Evolutionary conservation across 2,113 vertebrate genomes (phyloP).

Genomic region (Engystomops pustulosus): DNA sequence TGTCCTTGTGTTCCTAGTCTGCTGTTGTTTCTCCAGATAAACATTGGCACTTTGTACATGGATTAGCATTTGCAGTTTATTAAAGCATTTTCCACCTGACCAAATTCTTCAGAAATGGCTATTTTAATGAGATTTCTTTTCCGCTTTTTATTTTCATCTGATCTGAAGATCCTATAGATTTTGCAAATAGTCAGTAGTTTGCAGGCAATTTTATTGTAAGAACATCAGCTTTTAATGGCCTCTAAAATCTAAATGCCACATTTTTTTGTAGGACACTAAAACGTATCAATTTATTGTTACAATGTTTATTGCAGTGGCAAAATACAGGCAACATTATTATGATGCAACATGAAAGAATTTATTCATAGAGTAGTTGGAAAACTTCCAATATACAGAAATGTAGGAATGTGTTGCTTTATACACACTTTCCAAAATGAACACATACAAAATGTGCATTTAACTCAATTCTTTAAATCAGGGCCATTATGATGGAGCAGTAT

Average conservation of each 20-base stretch:
- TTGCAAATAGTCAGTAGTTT: conserved; percentile 14
- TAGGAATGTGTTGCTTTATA: neutral
- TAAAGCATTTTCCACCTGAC: conserved; percentile 33
- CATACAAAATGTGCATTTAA: conserved; percentile 6
- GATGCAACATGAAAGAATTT: neutral
- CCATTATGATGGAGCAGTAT: conserved; percentile 12
- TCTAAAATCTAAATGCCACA: conserved; percentile 38
- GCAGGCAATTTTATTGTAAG: conserved; percentile 25
- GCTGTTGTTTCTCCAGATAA: conserved; percentile 20
- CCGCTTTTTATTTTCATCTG: conserved; percentile 21
- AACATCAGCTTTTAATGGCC: conserved; percentile 33
- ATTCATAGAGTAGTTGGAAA: neutral
- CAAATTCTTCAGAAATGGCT: conserved; percentile 21
- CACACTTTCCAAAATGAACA: neutral
- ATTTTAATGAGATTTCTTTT: conserved; percentile 38
- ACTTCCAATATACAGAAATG: neutral
- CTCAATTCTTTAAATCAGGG: neutral
- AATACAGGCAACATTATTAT: conserved; percentile 8
- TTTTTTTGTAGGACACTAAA: conserved; percentile 23
- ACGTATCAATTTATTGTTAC: conserved; percentile 12
- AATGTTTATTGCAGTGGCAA: neutral
- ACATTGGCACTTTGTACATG: conserved; percentile 38
- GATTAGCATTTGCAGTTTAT: conserved; percentile 39
- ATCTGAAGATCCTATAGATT: conserved; percentile 31
- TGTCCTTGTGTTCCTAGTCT: neutral